Evolutionary conservation across 2,888 invertebrate genomes (phyloP).

Genomic region (Drosophila mulleri): DNA sequence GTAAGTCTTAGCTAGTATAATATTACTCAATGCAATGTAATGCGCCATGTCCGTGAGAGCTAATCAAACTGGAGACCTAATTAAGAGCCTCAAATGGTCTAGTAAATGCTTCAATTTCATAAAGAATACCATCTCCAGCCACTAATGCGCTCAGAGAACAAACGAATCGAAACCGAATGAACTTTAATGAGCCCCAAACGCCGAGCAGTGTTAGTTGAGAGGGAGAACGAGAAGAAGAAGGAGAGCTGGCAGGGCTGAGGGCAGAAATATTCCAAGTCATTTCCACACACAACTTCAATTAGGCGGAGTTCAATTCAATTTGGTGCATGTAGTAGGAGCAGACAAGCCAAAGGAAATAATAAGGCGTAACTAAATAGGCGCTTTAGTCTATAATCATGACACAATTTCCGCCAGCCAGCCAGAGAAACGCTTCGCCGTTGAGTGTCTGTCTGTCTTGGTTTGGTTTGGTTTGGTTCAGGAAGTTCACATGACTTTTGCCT

Average conservation of each 20-base stretch:
- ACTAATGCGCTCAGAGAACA: conserved; percentile 20
- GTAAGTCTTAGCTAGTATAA: neutral
- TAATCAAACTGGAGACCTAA: conserved; percentile 36
- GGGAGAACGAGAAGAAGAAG: neutral
- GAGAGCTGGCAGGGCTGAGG: conserved; percentile 3
- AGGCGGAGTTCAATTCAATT: conserved; percentile 68
- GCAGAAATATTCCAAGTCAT: conserved; percentile 64
- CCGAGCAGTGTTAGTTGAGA: conserved; percentile 50
- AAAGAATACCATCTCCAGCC: conserved; percentile 1
- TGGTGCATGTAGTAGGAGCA: conserved; percentile 37
- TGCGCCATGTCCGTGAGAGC: neutral
- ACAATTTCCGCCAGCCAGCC: conserved; percentile 71
- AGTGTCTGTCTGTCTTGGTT: conserved; percentile 15
- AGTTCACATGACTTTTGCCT: conserved; percentile 73
- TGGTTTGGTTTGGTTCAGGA: conserved; percentile 58
- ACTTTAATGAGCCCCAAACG: conserved; percentile 58
- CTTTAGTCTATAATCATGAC: conserved; percentile 81
- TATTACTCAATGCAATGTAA: neutral
- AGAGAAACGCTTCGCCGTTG: conserved; percentile 15
- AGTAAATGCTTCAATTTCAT: conserved; percentile 31
- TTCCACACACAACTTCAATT: conserved; percentile 73
- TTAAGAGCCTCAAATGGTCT: conserved; percentile 37
- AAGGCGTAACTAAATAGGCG: conserved; percentile 80
- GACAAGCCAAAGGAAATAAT: conserved; percentile 67
- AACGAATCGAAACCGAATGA: conserved; percentile 55